Evolutionary conservation across 2,113 vertebrate species (phyloP), one percentile per base, ranked within the genome.

Genomic region (Gymnocephalus cernua): DNA sequence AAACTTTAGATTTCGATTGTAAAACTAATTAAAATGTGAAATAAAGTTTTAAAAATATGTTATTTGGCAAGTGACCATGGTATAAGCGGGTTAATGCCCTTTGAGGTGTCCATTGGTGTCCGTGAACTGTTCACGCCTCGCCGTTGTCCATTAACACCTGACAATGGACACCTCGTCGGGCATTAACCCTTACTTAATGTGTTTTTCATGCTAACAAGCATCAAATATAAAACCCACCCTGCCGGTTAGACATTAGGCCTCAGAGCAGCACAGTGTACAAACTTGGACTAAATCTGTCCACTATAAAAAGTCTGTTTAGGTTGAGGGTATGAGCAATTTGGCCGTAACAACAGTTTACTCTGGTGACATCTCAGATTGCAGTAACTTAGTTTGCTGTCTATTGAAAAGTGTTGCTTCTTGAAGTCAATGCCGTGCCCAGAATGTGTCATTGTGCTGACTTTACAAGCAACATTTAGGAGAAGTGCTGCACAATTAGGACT

Each of bases 391-490:
- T 4, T 35, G 44, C 44, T 50, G 29, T 51, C 29, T 16, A 13
- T 11, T 35, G 1, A 41, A 51, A 50, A 35, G 29, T 58, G 58
- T 61, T 61, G 27, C 8, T 13, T 63, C 61, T 44, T 23, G 21
- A 64, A 9, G 44, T 48, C 19, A 11, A 32, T 29, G 25, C 45
- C 14, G 64, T 50, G 45, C 67, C 67, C 67, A 69, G 67, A 70
- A 70, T 70, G 67, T 23, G 32, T 54, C 38, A 72, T 1, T 29
- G 69, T 21, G n/a, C n/a, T 16, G 23, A 59, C 41, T 32, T 48
- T 23, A 48, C 19, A 32, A 32, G 50, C 50, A 14, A 38, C 66
- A 18, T 11, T 53, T 23, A n/a, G 3, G 48, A 10, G 45, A 45
- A 68, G 19, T 38, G 50, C n/a, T 25, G 50, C 11, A 41, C 51